Conservation (phyloP, 2,888 invertebrate species). For the Gastracanthus pulcherrimus region DNA sequence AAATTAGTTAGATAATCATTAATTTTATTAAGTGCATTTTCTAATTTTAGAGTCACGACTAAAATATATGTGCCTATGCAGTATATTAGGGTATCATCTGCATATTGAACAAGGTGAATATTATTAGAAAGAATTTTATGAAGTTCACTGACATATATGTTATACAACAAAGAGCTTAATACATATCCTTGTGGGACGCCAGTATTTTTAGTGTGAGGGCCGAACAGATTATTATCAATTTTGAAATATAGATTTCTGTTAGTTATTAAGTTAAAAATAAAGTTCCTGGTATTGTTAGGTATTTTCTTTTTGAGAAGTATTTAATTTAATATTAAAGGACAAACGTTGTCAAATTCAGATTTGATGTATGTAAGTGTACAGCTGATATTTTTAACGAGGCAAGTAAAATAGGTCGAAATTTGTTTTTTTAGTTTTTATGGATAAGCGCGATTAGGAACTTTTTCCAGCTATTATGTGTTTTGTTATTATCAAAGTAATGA, state of each 20-base stretch:
- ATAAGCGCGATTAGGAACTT: background rate
- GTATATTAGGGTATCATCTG: slow-evolving; percentile 2
- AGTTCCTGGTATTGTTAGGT: background rate
- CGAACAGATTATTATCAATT: background rate
- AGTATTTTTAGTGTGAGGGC: background rate
- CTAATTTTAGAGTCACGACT: too few species aligned
- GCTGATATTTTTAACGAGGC: background rate
- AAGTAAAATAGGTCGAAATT: background rate
- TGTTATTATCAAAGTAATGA: background rate
- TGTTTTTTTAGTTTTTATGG: background rate
- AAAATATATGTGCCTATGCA: background rate
- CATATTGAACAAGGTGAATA: background rate
- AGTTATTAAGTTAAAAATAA: background rate
- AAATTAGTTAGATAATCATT: too few species aligned
- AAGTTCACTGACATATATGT: background rate
- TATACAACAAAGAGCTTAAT: background rate
- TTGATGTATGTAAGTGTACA: slow-evolving; percentile 4
- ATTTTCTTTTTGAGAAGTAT: background rate
- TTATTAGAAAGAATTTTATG: background rate
- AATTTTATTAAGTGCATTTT: too few species aligned
- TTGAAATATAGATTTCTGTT: slow-evolving; percentile 15
- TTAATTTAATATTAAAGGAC: background rate
- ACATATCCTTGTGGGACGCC: background rate
- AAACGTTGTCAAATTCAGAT: slow-evolving; percentile 4
- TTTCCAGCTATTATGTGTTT: background rate